phyloP scores from a whole-genome alignment of 2,797 vertebrate genomes.

The Cheirogaleus major region DNA sequence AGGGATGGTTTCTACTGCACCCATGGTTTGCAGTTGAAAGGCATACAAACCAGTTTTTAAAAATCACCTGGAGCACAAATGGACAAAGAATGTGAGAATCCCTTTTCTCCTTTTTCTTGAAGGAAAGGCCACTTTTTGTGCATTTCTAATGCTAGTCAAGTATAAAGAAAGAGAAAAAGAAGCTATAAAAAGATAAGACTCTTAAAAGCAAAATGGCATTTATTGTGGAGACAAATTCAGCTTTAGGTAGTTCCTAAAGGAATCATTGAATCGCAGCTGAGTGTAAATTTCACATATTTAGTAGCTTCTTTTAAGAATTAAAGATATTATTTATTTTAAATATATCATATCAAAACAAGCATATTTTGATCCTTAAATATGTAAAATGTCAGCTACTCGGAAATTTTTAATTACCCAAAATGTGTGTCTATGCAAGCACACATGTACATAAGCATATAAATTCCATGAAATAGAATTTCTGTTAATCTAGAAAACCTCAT shows the following conservation, averaged over 20 bases:
- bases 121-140: not conserved
- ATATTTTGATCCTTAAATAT: not conserved
- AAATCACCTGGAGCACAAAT: not conserved
- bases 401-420: conserved; percentile 25
- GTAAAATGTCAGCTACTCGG: not conserved
- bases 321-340: conserved; percentile 45
- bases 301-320: conserved; percentile 21
- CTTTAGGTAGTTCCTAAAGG: not conserved
- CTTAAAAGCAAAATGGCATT: not conserved
- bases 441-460: not conserved
- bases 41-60: not conserved
- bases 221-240: not conserved
- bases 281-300: not conserved
- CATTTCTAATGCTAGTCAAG: not conserved
- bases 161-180: not conserved
- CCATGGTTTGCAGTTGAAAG: not conserved
- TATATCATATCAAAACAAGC: conserved; percentile 34
- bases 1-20: not conserved
- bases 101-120: not conserved
- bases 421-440: not conserved
- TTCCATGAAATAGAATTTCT: conserved; percentile 32
- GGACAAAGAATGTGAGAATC: not conserved
- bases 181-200: not conserved
- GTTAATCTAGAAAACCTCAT: conserved; percentile 36
- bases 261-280: conserved; percentile 4